These are phyloP conservation scores for Deroplatys truncata DNA, from an alignment of 2,888 invertebrate species.

Conservation along the genomic window DNA sequence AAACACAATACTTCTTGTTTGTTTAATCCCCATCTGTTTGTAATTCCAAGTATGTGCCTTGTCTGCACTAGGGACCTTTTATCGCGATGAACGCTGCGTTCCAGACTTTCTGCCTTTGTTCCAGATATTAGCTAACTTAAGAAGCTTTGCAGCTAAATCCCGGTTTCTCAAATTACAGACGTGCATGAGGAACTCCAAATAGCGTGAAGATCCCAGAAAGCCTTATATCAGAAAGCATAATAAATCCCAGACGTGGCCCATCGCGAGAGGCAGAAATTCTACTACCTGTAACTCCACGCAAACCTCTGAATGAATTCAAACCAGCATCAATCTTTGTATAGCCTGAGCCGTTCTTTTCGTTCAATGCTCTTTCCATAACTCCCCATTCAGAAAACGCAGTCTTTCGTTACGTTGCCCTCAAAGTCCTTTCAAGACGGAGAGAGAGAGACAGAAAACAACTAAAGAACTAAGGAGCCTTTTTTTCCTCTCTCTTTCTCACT, in stretches of 20 bases:
- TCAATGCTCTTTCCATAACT: slow-evolving; percentile 16
- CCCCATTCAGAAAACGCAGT: slow-evolving; percentile 13
- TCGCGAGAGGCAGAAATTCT: not conserved
- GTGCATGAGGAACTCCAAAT: not conserved
- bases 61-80: too few species aligned
- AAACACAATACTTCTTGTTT: too few species aligned
- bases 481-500: not conserved
- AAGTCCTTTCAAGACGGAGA: not conserved
- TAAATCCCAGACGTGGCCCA: not conserved
- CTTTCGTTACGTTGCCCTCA: slow-evolving; percentile 7
- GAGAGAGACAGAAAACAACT: not conserved
- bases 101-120: not conserved
- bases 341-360: not conserved
- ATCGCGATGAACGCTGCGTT: too few species aligned
- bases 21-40: too few species aligned
- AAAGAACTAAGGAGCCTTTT: not conserved
- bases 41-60: too few species aligned
- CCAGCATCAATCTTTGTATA: slow-evolving; percentile 9
- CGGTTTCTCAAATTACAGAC: not conserved
- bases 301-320: not conserved
- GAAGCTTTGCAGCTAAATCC: not conserved
- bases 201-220: not conserved
- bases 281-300: slow-evolving; percentile 1
- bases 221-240: not conserved
- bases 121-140: not conserved